Evolutionary conservation across 2,797 vertebrate species (phyloP).

Genomic region (Melanotaenia pygmaea): DNA sequence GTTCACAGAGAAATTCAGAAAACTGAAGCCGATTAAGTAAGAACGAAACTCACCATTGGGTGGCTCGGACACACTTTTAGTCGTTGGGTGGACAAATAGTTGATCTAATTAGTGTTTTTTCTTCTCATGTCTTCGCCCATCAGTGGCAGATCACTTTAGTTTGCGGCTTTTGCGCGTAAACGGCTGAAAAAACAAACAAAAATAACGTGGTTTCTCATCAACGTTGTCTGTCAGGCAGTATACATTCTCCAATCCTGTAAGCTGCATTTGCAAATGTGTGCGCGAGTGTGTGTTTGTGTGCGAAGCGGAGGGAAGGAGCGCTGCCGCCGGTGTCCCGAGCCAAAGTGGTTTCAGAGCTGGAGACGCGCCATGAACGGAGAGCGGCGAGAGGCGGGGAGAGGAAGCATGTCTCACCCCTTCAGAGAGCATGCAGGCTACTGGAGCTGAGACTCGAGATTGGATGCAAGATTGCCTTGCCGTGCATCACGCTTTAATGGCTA

Average conservation of each 20-base stretch:
- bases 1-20: background rate
- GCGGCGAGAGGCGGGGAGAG: constrained; percentile 44
- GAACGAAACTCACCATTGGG: constrained; percentile 30
- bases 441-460: constrained; percentile 54
- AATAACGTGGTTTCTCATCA: constrained; percentile 55
- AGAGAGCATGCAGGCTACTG: constrained; percentile 40
- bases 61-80: constrained; percentile 24
- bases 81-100: background rate
- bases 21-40: background rate
- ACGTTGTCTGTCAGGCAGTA: constrained; percentile 27
- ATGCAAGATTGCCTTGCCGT: constrained; percentile 39
- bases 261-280: constrained; percentile 34
- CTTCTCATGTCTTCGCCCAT: background rate
- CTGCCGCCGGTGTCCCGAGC: constrained; percentile 40
- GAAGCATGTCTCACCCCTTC: constrained; percentile 36
- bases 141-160: background rate
- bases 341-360: constrained; percentile 49
- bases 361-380: constrained; percentile 62
- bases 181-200: background rate
- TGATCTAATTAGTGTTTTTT: background rate
- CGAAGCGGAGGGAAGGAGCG: constrained; percentile 17
- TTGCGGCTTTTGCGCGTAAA: constrained; percentile 29
- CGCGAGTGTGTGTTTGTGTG: constrained; percentile 4
- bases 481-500: constrained; percentile 47
- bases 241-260: constrained; percentile 16